Percentiles rank a stretch among this genome's conserved stretches.
phyloP scores from a whole-genome alignment of 1,140 invertebrate species.

The Drosophila guanche region DNA sequence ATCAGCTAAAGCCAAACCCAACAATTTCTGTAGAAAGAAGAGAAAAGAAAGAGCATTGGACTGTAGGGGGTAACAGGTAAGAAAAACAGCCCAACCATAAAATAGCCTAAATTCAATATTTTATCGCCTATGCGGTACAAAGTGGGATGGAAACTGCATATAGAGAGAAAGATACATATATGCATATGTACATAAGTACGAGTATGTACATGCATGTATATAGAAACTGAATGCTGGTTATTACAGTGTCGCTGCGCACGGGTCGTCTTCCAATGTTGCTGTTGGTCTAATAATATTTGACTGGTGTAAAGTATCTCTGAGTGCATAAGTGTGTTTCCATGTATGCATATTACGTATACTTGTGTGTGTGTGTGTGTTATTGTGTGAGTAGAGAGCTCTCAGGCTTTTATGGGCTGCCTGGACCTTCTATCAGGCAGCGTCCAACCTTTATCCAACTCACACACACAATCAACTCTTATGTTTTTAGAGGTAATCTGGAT shows the following conservation, averaged over 20 bases:
- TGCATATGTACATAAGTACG: too few species aligned
- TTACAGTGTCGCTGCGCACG: too few species aligned
- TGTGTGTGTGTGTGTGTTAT: conserved; percentile 9
- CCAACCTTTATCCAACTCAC: neutral
- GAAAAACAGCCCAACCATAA: neutral
- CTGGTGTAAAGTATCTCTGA: too few species aligned
- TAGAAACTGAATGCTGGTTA: too few species aligned
- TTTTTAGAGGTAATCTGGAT: conserved; percentile 6
- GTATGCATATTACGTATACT: too few species aligned
- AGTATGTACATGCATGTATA: too few species aligned
- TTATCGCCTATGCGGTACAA: conserved; percentile 8
- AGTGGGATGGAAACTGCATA: too few species aligned
- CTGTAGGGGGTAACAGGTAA: neutral
- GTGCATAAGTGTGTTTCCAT: too few species aligned
- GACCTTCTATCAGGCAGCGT: conserved; percentile 58
- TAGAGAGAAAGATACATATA: too few species aligned
- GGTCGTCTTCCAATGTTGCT: too few species aligned
- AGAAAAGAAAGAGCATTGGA: neutral
- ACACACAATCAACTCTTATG: conserved; percentile 10
- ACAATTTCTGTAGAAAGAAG: neutral
- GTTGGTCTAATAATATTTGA: too few species aligned
- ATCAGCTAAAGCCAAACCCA: neutral
- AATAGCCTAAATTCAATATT: conserved; percentile 32
- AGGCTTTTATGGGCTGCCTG: conserved; percentile 48
- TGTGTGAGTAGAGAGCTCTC: conserved; percentile 10